These are phyloP conservation scores for Frankliniella intonsa DNA, from an alignment of 2,888 invertebrate genomes.

Conservation along the genomic window DNA sequence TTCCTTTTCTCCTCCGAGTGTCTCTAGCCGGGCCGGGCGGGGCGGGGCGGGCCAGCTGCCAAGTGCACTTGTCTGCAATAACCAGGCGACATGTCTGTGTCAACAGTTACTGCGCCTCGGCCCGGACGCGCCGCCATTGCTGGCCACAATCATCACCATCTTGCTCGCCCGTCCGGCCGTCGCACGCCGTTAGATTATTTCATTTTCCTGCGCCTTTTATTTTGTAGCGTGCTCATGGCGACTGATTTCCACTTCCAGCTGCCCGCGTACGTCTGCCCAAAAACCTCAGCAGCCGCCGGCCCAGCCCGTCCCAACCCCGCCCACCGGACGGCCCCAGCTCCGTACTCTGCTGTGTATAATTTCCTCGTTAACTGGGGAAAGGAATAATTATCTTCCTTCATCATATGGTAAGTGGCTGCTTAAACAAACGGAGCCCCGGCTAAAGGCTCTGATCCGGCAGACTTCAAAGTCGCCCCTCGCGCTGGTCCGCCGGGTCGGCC, in stretches of 20 bases:
- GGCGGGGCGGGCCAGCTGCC: background rate
- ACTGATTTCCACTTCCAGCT: background rate
- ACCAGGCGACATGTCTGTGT: background rate
- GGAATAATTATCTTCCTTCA: conserved; percentile 21
- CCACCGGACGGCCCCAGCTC: background rate
- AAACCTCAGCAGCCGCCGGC: background rate
- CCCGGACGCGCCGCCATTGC: background rate
- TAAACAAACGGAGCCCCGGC: conserved; percentile 10
- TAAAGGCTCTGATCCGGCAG: background rate
- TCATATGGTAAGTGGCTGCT: conserved; percentile 19
- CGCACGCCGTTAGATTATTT: background rate
- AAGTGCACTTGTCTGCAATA: background rate
- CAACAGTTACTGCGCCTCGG: background rate
- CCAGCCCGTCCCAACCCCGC: background rate
- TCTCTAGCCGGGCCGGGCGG: too few relatives aligned
- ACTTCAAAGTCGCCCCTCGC: too few relatives aligned
- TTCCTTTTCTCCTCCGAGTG: too few relatives aligned
- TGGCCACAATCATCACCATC: background rate
- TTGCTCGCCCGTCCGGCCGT: background rate
- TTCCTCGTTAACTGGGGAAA: conserved; percentile 19
- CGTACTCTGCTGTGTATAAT: background rate
- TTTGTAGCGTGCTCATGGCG: background rate
- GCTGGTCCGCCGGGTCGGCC: background rate
- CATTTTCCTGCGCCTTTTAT: background rate
- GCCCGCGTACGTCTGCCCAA: too few relatives aligned